phyloP scores from a whole-genome alignment of 2,797 vertebrate genomes.

The Sciaenops ocellatus region DNA sequence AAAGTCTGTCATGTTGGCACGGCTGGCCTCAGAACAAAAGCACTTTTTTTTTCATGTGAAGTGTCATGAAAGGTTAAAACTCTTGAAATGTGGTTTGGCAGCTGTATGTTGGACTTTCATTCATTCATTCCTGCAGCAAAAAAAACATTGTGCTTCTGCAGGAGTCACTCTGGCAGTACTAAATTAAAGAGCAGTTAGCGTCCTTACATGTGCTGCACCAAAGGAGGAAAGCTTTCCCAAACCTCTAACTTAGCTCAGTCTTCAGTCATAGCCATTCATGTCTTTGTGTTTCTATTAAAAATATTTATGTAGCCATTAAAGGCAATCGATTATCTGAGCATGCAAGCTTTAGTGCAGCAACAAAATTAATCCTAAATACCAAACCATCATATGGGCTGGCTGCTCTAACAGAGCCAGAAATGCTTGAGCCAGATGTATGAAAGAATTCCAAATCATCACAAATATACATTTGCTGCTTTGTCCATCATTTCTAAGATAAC shows the following conservation, averaged over 20 bases:
- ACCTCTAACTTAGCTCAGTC: background rate
- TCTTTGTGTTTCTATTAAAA: background rate
- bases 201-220: background rate
- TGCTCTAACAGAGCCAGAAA: background rate
- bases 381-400: background rate
- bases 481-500: conserved; percentile 8
- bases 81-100: conserved; percentile 69
- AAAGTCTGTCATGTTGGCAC: conserved; percentile 58
- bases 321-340: background rate
- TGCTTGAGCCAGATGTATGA: background rate
- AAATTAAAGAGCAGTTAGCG: conserved; percentile 36
- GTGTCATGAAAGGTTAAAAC: conserved; percentile 54
- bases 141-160: conserved; percentile 51
- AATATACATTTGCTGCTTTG: background rate
- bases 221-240: background rate
- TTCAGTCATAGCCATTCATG: background rate
- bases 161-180: conserved; percentile 26
- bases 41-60: conserved; percentile 32
- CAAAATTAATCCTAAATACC: background rate
- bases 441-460: background rate
- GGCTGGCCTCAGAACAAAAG: conserved; percentile 61
- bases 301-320: background rate
- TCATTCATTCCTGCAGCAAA: conserved; percentile 57
- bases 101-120: conserved; percentile 39
- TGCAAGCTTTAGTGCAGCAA: background rate